Percentiles rank a stretch among this genome's conserved stretches.
phyloP scores from a whole-genome alignment of 2,113 vertebrate genomes.

The Plestiodon gilberti region DNA sequence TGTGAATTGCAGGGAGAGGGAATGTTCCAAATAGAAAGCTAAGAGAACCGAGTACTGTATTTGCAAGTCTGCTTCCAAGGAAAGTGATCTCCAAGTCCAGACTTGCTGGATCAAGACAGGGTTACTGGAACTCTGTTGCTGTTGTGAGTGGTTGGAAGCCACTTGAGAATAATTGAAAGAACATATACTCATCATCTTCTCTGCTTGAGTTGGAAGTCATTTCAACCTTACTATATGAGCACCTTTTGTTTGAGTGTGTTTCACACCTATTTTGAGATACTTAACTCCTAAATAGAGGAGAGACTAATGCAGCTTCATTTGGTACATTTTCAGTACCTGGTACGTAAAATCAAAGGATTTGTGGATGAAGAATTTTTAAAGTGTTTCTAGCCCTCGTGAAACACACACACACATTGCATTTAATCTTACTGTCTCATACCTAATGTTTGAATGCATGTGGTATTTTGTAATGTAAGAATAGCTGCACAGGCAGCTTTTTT shows the following conservation, averaged over 20 bases:
- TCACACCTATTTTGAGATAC: constrained; percentile 29
- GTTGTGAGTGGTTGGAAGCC: constrained; percentile 44
- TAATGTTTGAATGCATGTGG: not conserved
- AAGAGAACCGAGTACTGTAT: not conserved
- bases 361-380: constrained; percentile 45
- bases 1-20: not conserved
- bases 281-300: constrained; percentile 11
- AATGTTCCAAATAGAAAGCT: not conserved
- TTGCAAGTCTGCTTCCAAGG: too few species aligned
- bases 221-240: constrained; percentile 28
- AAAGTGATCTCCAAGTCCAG: not conserved
- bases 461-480: not conserved
- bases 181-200: constrained; percentile 17
- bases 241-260: constrained; percentile 46
- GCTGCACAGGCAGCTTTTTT: too few species aligned
- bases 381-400: constrained; percentile 4
- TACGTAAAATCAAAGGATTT: constrained; percentile 31
- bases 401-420: not conserved
- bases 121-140: constrained; percentile 36
- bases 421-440: not conserved
- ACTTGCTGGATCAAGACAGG: not conserved
- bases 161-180: constrained; percentile 58
- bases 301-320: not conserved
- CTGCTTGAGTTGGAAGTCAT: constrained; percentile 1
- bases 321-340: not conserved